A percentile compares a stretch with the other conserved stretches of the same genome.
Conservation (phyloP, 2,888 invertebrate species). For the Polia nebulosa region DNA sequence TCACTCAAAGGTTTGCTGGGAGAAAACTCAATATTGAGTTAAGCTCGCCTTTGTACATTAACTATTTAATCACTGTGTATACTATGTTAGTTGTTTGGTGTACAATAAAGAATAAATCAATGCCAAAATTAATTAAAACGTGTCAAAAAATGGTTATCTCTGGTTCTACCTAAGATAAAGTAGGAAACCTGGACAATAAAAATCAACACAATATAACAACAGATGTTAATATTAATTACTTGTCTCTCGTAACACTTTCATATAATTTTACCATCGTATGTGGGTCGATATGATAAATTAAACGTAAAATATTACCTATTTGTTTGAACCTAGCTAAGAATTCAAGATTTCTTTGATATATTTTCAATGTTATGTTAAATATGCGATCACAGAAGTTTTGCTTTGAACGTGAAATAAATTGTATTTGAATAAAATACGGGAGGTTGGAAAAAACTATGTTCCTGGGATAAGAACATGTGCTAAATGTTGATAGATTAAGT, state of each 20-base stretch:
- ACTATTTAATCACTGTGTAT: no score
- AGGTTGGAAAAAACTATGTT: background rate
- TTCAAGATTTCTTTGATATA: conserved; percentile 45
- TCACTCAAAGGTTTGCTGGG: no score
- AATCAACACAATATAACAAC: no score
- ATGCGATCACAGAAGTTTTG: conserved; percentile 18
- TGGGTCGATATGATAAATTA: conserved; percentile 38
- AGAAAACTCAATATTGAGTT: no score
- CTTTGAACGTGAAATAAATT: conserved; percentile 53
- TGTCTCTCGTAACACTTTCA: background rate
- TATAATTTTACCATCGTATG: conserved; percentile 12
- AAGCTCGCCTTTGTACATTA: no score
- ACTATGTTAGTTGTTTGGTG: no score
- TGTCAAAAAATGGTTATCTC: no score
- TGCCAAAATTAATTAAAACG: no score
- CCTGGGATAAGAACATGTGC: conserved; percentile 7
- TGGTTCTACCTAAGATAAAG: background rate
- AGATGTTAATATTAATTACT: no score
- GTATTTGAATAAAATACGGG: conserved; percentile 19
- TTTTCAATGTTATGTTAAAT: conserved; percentile 33
- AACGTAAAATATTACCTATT: conserved; percentile 23
- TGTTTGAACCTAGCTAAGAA: conserved; percentile 34
- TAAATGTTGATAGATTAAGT: conserved; percentile 14
- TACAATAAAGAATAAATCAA: no score
- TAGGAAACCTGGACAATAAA: background rate